Percentiles rank a stretch among this genome's conserved stretches.
Conservation (phyloP, 2,888 invertebrate genomes). For the Rosalia funebris region DNA sequence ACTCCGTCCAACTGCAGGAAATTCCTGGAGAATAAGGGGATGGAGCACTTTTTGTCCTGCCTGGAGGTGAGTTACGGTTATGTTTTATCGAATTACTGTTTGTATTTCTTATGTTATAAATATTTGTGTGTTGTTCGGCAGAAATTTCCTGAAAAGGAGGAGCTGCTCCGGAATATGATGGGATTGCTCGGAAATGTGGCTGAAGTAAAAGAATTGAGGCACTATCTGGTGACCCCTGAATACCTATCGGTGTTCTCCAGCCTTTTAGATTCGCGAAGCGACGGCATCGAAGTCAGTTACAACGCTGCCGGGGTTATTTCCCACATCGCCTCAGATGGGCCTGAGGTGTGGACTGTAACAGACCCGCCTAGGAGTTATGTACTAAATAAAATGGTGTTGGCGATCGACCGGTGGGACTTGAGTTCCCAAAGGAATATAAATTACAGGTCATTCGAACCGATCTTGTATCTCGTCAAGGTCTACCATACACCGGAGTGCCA, state of each 20-base stretch:
- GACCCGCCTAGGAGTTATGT: slow-evolving; percentile 78
- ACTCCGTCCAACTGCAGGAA: slow-evolving; percentile 93
- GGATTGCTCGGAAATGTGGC: slow-evolving; percentile 96
- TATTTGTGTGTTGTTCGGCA: no score
- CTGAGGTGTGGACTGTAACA: slow-evolving; percentile 80
- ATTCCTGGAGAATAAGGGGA: slow-evolving; percentile 88
- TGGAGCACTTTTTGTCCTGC: slow-evolving; percentile 90
- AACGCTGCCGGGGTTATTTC: slow-evolving; percentile 96
- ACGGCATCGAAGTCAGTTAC: slow-evolving; percentile 94
- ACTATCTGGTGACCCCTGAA: slow-evolving; percentile 83
- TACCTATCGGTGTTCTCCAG: slow-evolving; percentile 89
- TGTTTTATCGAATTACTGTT: no score
- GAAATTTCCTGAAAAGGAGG: slow-evolving; percentile 89
- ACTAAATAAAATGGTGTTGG: slow-evolving; percentile 78
- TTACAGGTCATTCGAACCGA: slow-evolving; percentile 95
- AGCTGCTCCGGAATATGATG: slow-evolving; percentile 97
- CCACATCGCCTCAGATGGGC: slow-evolving; percentile 94
- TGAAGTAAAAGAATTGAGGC: slow-evolving; percentile 85
- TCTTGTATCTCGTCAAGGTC: slow-evolving; percentile 82
- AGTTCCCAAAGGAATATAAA: slow-evolving; percentile 92
- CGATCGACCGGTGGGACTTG: slow-evolving; percentile 90
- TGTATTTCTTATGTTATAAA: not conserved
- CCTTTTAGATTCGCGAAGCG: slow-evolving; percentile 84
- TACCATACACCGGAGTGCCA: slow-evolving; percentile 92
- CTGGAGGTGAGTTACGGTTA: slow-evolving; percentile 74